phyloP scores from a whole-genome alignment of 2,888 invertebrate genomes.

The Hetaerina titia region DNA sequence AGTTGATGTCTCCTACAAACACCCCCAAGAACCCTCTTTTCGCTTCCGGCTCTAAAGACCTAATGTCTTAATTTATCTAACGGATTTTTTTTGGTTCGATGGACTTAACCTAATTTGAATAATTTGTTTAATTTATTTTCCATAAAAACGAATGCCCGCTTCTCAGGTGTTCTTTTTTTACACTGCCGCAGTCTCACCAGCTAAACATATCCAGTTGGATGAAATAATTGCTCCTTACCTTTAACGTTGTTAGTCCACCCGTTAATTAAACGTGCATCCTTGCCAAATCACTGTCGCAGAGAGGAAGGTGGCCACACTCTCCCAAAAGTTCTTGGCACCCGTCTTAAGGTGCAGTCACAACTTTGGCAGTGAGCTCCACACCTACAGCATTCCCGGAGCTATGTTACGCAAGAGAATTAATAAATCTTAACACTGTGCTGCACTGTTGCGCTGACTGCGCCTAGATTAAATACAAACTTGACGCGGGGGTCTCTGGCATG shows the following conservation, averaged over 20 bases:
- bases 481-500: neutral
- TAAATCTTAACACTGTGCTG: neutral
- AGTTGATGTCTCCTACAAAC: too few relatives aligned
- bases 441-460: slow-evolving; percentile 3
- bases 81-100: too few relatives aligned
- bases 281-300: neutral
- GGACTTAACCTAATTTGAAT: too few relatives aligned
- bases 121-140: too few relatives aligned
- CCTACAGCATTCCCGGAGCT: neutral
- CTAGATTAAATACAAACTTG: neutral
- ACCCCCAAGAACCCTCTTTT: too few relatives aligned
- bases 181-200: neutral
- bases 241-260: neutral
- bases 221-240: neutral
- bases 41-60: too few relatives aligned
- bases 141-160: too few relatives aligned
- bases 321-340: neutral
- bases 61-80: too few relatives aligned
- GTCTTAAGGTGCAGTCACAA: neutral
- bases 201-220: neutral
- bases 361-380: slow-evolving; percentile 6
- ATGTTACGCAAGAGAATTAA: neutral
- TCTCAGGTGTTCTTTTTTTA: neutral
- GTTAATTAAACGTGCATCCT: neutral
- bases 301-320: neutral